These are phyloP conservation scores for Homarus gammarus DNA, from an alignment of 2,888 invertebrate species.

Conservation along the genomic window DNA sequence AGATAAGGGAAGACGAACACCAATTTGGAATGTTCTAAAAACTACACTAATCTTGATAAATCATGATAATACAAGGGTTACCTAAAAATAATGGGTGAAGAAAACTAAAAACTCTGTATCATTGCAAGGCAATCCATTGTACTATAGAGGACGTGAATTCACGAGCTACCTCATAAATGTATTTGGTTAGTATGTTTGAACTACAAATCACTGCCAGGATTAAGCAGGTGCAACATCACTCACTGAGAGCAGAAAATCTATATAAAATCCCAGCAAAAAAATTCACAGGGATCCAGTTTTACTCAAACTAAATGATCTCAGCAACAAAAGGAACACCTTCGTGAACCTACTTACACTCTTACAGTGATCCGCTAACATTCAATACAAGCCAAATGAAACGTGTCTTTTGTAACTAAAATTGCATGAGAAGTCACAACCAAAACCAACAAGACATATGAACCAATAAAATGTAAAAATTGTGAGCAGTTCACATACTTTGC, in stretches of 20 bases:
- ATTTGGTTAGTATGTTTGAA: slow-evolving; percentile 52
- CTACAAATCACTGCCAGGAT: slow-evolving; percentile 36
- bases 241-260: background rate
- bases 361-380: slow-evolving; percentile 26
- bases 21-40: slow-evolving; percentile 73
- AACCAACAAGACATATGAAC: slow-evolving; percentile 34
- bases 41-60: slow-evolving; percentile 66
- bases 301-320: background rate
- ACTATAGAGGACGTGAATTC: slow-evolving; percentile 56
- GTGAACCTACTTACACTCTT: slow-evolving; percentile 12
- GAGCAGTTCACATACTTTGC: slow-evolving; percentile 34
- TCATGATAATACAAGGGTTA: slow-evolving; percentile 45
- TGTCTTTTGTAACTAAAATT: slow-evolving; percentile 33
- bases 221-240: slow-evolving; percentile 1
- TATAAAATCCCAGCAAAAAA: background rate
- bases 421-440: slow-evolving; percentile 58
- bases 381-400: background rate
- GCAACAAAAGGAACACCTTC: background rate
- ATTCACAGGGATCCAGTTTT: background rate
- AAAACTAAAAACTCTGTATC: slow-evolving; percentile 44
- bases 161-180: slow-evolving; percentile 47
- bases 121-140: slow-evolving; percentile 65
- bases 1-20: slow-evolving; percentile 58
- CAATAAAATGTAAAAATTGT: slow-evolving; percentile 8
- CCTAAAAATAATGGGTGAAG: slow-evolving; percentile 54